Percentiles rank a stretch among this genome's conserved stretches.
Conservation (phyloP, 2,797 vertebrate genomes). For the Tokudaia muenninki region DNA sequence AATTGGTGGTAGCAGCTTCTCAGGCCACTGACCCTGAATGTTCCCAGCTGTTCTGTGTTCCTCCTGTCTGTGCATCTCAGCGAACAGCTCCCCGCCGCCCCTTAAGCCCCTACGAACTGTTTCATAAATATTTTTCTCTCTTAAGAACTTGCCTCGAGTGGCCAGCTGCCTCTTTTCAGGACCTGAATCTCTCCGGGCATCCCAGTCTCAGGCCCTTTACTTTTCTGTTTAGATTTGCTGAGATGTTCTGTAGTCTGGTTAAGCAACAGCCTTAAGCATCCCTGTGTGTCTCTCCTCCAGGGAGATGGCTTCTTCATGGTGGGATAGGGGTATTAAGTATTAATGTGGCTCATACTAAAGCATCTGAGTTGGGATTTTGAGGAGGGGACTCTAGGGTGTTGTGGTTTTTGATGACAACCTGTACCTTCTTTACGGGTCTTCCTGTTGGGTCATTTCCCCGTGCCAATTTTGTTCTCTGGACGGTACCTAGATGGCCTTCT, state of each 20-base stretch:
- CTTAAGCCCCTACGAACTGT: not conserved
- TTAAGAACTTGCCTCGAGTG: not conserved
- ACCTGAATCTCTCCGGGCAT: not conserved
- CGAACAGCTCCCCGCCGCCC: not conserved
- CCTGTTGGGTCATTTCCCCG: not conserved
- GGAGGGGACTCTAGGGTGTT: not conserved
- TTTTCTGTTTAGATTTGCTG: not conserved
- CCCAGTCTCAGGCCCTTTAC: not conserved
- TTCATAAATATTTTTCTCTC: not conserved
- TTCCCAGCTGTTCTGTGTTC: not conserved
- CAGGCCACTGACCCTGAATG: too few relatives aligned
- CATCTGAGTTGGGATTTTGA: not conserved
- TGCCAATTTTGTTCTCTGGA: not conserved
- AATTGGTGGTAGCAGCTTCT: not conserved
- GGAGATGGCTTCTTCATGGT: not conserved
- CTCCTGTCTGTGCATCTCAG: not conserved
- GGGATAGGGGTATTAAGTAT: too few relatives aligned
- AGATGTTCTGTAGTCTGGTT: not conserved
- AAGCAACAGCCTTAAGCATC: not conserved
- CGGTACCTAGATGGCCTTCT: not conserved
- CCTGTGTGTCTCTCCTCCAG: not conserved
- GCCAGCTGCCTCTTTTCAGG: constrained; percentile 45
- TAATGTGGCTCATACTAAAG: not conserved
- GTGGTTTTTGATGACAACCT: not conserved
- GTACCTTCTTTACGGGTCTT: not conserved